Percentiles rank a stretch among this genome's conserved stretches.
These are phyloP conservation scores for Corticium candelabrum DNA, from an alignment of 37 sponge, comb jelly and placozoan genomes.

Conservation along the genomic window DNA sequence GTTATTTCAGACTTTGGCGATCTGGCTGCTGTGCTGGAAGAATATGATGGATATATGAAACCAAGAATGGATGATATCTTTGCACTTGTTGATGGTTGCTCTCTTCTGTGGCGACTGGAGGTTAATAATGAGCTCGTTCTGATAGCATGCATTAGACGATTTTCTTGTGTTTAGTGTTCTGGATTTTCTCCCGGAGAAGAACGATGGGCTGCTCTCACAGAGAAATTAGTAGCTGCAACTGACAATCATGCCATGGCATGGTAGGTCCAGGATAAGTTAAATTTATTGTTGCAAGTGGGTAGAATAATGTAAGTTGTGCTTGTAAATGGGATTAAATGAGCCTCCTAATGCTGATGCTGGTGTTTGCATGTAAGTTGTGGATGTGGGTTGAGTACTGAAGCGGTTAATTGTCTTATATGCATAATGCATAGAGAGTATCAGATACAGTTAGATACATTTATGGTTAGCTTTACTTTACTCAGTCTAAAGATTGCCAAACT, in stretches of 20 bases:
- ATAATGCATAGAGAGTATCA: too few relatives aligned
- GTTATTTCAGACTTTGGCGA: background rate
- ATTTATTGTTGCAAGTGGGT: too few relatives aligned
- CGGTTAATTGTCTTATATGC: too few relatives aligned
- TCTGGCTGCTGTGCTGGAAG: background rate
- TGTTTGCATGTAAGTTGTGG: too few relatives aligned
- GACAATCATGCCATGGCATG: background rate
- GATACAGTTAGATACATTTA: too few relatives aligned
- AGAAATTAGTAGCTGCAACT: background rate
- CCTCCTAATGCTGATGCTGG: too few relatives aligned
- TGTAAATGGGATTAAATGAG: too few relatives aligned
- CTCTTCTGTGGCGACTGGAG: constrained; percentile 2
- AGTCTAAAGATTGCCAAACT: too few relatives aligned
- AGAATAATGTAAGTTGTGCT: too few relatives aligned
- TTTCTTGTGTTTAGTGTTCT: background rate
- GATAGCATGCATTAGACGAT: background rate
- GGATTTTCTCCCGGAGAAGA: background rate
- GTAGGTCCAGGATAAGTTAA: too few relatives aligned
- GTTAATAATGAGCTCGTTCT: background rate
- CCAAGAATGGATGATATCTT: background rate
- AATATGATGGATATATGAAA: background rate
- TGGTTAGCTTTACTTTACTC: too few relatives aligned
- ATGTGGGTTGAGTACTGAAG: too few relatives aligned
- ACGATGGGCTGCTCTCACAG: background rate
- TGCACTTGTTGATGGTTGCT: background rate